Percentiles rank a stretch among this genome's conserved stretches.
phyloP scores from a whole-genome alignment of 2,797 vertebrate species.

The Sorex maritimensis region DNA sequence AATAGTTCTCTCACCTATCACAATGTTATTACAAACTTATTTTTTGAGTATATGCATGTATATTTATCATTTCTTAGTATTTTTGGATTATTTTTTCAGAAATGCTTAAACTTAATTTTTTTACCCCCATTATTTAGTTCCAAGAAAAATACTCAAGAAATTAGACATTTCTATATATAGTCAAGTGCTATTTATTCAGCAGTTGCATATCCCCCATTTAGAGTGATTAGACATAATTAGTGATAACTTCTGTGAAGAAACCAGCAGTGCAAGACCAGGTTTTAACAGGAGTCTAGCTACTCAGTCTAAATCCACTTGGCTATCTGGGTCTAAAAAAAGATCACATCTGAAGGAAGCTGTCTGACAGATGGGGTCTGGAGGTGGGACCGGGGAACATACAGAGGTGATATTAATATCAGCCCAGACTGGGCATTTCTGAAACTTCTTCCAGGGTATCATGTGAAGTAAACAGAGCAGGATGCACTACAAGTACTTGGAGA shows the following conservation, averaged over 20 bases:
- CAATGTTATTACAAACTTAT: conserved; percentile 40
- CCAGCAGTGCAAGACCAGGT: background rate
- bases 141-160: conserved; percentile 55
- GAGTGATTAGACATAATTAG: conserved; percentile 43
- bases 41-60: background rate
- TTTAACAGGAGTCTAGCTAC: conserved; percentile 11
- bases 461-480: conserved; percentile 49
- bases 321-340: conserved; percentile 36
- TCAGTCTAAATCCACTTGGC: background rate
- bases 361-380: background rate
- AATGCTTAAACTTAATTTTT: conserved; percentile 61
- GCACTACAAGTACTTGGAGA: background rate
- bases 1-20: conserved; percentile 43
- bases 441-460: background rate
- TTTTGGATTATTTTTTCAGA: conserved; percentile 62
- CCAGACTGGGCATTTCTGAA: conserved; percentile 20
- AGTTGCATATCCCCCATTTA: conserved; percentile 47
- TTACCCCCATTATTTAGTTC: conserved; percentile 60
- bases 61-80: conserved; percentile 65
- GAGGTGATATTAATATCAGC: conserved; percentile 26
- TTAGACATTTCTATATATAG: conserved; percentile 58
- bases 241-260: conserved; percentile 45
- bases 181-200: conserved; percentile 49
- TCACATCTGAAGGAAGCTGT: conserved; percentile 33
- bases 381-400: background rate